These are phyloP conservation scores for Takifugu rubripes DNA, from an alignment of 2,797 vertebrate genomes.

Conservation along the genomic window DNA sequence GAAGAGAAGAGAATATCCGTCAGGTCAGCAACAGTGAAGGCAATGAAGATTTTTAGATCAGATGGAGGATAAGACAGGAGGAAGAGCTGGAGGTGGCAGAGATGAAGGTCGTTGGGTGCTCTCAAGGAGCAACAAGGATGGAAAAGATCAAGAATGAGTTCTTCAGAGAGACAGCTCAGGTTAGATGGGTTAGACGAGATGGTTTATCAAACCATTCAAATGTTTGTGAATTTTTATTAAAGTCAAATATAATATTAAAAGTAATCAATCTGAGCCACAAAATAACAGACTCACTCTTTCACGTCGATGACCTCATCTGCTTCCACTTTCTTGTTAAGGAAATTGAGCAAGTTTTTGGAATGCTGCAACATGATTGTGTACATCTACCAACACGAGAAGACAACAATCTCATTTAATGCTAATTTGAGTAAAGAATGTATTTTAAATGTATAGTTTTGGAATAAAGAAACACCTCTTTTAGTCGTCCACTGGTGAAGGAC, in stretches of 20 bases:
- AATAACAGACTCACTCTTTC: slow-evolving; percentile 67
- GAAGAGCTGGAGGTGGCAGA: no score
- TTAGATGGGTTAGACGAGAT: no score
- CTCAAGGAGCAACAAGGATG: no score
- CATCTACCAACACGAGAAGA: slow-evolving; percentile 69
- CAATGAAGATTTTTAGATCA: background rate
- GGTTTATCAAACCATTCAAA: no score
- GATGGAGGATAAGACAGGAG: background rate
- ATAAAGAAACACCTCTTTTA: slow-evolving; percentile 73
- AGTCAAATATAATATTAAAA: no score
- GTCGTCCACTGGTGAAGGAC: slow-evolving; percentile 76
- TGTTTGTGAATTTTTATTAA: no score
- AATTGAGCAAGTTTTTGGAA: slow-evolving; percentile 58
- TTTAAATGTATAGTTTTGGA: background rate
- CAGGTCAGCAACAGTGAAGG: background rate
- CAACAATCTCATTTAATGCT: background rate
- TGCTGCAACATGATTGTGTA: slow-evolving; percentile 70
- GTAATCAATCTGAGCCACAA: no score
- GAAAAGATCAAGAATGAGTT: no score
- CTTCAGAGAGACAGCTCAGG: no score
- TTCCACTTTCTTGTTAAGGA: slow-evolving; percentile 56
- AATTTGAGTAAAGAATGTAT: background rate
- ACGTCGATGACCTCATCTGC: slow-evolving; percentile 3
- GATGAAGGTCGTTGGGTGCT: no score
- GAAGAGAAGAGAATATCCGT: background rate